phyloP scores from a whole-genome alignment of 2,888 invertebrate species.

The Drosophila quasianomalipes region DNA sequence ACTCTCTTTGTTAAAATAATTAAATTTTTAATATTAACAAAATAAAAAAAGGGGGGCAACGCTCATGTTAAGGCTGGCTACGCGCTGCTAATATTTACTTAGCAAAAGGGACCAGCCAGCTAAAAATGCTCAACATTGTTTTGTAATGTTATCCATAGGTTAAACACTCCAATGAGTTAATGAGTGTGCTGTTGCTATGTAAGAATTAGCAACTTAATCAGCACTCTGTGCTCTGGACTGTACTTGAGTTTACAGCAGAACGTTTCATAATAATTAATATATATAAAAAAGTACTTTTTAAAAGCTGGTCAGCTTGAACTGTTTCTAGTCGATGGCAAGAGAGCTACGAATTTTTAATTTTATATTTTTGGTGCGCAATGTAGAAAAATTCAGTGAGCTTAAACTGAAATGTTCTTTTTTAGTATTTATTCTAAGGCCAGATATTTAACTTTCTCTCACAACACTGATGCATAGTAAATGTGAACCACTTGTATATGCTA shows the following conservation, averaged over 20 bases:
- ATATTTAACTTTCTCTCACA: background rate
- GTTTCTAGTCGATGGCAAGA: background rate
- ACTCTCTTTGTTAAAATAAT: conserved; percentile 70
- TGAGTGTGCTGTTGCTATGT: conserved; percentile 27
- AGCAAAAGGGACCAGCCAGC: conserved; percentile 44
- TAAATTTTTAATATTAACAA: conserved; percentile 77
- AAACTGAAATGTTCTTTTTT: background rate
- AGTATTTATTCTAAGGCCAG: background rate
- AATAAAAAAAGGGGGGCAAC: conserved; percentile 40
- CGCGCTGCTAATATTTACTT: conserved; percentile 69
- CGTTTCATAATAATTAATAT: background rate
- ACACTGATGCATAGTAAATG: background rate
- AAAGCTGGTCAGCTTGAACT: background rate
- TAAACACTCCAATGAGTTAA: conserved; percentile 55
- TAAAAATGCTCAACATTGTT: conserved; percentile 53
- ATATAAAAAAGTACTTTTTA: background rate
- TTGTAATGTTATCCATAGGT: conserved; percentile 62
- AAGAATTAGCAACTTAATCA: conserved; percentile 64
- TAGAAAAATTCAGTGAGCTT: background rate
- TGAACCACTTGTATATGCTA: background rate
- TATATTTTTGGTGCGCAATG: background rate
- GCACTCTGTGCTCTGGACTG: conserved; percentile 24
- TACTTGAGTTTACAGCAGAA: background rate
- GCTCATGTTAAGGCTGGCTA: conserved; percentile 25
- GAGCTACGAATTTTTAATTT: background rate